phyloP scores from a whole-genome alignment of 2,797 vertebrate genomes.

The Bovichtus diacanthus region DNA sequence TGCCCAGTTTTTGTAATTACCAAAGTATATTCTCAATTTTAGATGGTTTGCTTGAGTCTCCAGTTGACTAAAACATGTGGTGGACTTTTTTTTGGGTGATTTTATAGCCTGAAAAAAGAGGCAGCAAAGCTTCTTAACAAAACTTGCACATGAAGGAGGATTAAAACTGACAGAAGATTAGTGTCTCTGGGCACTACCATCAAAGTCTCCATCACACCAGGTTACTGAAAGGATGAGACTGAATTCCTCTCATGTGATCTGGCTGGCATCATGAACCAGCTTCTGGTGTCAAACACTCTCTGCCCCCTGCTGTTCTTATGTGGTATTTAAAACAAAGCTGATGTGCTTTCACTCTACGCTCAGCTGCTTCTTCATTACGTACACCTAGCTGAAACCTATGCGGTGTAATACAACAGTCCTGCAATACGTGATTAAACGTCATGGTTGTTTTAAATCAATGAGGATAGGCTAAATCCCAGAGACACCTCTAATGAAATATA shows the following conservation, averaged over 20 bases:
- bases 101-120: background rate
- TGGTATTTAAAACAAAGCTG: background rate
- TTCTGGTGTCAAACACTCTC: slow-evolving; percentile 12
- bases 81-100: background rate
- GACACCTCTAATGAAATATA: background rate
- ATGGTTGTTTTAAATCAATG: background rate
- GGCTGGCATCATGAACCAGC: background rate
- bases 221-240: slow-evolving; percentile 3
- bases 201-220: slow-evolving; percentile 11
- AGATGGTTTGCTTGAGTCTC: background rate
- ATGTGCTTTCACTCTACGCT: background rate
- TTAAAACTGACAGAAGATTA: slow-evolving; percentile 39
- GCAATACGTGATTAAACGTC: no score
- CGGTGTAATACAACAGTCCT: no score
- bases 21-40: background rate
- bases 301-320: slow-evolving; percentile 56
- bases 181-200: slow-evolving; percentile 23
- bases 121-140: background rate
- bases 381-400: background rate
- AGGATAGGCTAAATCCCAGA: background rate
- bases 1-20: background rate
- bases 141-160: slow-evolving; percentile 20
- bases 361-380: background rate
- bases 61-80: background rate
- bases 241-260: slow-evolving; percentile 48